phyloP scores from a whole-genome alignment of 2,888 invertebrate genomes.

The Heteropelma amictum region DNA sequence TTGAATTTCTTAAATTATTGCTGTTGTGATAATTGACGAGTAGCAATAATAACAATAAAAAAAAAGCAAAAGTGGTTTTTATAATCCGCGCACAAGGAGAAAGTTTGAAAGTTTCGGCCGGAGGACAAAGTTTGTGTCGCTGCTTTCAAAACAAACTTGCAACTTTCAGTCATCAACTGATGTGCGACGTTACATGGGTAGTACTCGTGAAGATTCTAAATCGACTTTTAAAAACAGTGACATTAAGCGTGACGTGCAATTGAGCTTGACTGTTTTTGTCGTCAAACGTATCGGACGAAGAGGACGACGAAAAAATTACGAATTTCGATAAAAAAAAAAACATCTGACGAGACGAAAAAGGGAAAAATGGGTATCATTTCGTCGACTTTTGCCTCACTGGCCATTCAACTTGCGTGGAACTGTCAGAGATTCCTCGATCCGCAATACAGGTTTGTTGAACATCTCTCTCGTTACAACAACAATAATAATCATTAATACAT shows the following conservation, averaged over 20 bases:
- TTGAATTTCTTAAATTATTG: no score
- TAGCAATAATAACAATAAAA: not conserved
- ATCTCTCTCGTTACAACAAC: not conserved
- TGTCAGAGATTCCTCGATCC: conserved; percentile 67
- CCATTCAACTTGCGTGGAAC: conserved; percentile 67
- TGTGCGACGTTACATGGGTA: no score
- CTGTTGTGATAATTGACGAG: no score
- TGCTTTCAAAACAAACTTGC: conserved; percentile 17
- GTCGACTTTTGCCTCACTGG: conserved; percentile 66
- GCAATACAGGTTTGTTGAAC: conserved; percentile 63
- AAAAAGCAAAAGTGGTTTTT: conserved; percentile 35
- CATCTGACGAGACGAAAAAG: not conserved
- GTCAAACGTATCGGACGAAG: not conserved
- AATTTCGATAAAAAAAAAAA: not conserved
- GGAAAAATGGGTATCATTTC: conserved; percentile 65
- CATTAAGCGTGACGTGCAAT: not conserved
- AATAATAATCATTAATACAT: not conserved
- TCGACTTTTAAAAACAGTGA: not conserved
- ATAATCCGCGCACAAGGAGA: conserved; percentile 28
- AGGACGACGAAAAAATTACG: not conserved
- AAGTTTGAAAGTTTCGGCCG: conserved; percentile 49
- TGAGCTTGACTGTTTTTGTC: not conserved
- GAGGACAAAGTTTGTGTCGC: conserved; percentile 27
- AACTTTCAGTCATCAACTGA: not conserved
- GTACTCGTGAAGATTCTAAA: no score